A percentile compares a stretch with the other conserved stretches of the same genome.
Conservation (phyloP, 2,113 vertebrate species). For the Protobothrops mucrosquamatus region DNA sequence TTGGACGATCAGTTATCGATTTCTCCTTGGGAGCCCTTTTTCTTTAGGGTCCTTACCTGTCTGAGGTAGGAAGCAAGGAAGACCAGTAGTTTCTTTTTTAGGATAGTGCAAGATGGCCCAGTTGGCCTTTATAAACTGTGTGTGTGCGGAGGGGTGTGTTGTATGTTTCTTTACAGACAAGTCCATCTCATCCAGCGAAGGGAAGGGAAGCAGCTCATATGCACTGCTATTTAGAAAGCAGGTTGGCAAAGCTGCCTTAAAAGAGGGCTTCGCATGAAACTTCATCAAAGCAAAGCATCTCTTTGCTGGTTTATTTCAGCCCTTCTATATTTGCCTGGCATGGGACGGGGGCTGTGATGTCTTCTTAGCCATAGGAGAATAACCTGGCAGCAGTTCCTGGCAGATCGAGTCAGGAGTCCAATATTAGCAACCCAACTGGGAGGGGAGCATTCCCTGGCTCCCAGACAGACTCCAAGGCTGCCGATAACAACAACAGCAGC, state of each 20-base stretch:
- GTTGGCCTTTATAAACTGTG: not conserved
- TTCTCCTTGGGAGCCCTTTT: not conserved
- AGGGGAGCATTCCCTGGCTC: conserved; percentile 14
- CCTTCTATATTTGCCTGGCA: not conserved
- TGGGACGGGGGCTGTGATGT: not conserved
- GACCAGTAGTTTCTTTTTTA: not conserved
- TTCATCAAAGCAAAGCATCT: not conserved
- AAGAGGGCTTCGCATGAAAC: not conserved
- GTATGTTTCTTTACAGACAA: not conserved
- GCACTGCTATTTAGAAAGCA: not conserved
- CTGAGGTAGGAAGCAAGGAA: not conserved
- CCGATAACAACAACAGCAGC: conserved; percentile 11
- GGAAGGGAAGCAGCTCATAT: not conserved
- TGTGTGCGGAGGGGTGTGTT: not conserved
- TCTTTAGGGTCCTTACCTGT: not conserved
- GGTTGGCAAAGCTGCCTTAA: not conserved
- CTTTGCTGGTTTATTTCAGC: not conserved
- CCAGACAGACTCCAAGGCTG: conserved; percentile 32
- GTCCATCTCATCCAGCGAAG: not conserved
- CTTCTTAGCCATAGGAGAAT: conserved; percentile 24
- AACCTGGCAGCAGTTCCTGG: conserved; percentile 33
- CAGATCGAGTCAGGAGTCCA: conserved; percentile 37
- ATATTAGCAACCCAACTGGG: conserved; percentile 33
- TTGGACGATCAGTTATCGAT: no score
- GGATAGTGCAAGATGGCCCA: not conserved